Conservation (phyloP, 2,797 vertebrate species). For the Austrolebias charrua region DNA sequence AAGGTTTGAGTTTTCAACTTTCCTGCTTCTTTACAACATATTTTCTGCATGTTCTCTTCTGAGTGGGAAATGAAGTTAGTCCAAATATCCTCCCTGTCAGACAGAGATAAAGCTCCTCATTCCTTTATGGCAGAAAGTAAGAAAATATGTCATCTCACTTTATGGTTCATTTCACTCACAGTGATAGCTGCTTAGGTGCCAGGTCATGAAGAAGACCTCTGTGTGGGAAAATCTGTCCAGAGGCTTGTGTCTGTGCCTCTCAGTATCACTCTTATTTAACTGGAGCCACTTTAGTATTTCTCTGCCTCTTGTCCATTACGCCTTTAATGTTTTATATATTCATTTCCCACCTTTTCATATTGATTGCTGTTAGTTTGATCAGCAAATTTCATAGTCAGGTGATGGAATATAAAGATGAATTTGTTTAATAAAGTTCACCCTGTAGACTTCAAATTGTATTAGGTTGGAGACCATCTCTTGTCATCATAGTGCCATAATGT, state of each 20-base stretch:
- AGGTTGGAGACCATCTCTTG: neutral
- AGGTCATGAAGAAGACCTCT: constrained; percentile 22
- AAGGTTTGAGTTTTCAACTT: constrained; percentile 38
- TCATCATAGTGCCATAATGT: neutral
- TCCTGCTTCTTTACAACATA: constrained; percentile 39
- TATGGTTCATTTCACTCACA: constrained; percentile 36
- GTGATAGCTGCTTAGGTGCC: constrained; percentile 32
- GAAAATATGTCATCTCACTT: constrained; percentile 48
- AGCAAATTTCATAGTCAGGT: neutral
- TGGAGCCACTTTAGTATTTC: neutral
- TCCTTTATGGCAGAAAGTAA: constrained; percentile 20
- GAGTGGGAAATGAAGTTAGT: constrained; percentile 48
- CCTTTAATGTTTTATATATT: neutral
- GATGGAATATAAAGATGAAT: neutral
- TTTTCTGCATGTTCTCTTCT: constrained; percentile 36
- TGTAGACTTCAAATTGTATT: neutral
- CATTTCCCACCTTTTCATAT: neutral
- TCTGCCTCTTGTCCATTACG: constrained; percentile 1
- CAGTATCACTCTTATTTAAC: constrained; percentile 9
- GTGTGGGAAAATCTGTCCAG: constrained; percentile 18
- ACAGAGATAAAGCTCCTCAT: constrained; percentile 38
- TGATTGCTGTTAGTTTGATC: neutral
- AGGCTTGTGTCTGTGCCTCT: constrained; percentile 16
- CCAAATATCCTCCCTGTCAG: constrained; percentile 40
- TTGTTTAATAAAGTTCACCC: constrained; percentile 7